A percentile compares a stretch with the other conserved stretches of the same genome.
Conservation (phyloP, 2,113 vertebrate genomes). For the Crocuta crocuta region DNA sequence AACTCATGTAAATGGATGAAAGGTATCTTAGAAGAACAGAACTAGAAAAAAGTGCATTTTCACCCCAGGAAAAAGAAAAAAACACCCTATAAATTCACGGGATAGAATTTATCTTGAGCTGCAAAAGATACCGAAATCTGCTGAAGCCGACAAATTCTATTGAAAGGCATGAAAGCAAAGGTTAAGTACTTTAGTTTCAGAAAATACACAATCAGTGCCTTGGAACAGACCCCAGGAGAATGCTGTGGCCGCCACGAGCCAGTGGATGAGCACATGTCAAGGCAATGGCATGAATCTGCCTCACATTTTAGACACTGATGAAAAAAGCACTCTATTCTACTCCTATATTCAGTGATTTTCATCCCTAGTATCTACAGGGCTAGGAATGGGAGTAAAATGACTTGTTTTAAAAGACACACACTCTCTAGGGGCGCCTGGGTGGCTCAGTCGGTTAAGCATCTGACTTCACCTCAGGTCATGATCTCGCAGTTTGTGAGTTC, state of each 20-base stretch:
- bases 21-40: not conserved
- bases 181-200: not conserved
- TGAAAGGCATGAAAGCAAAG: not conserved
- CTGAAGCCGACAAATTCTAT: not conserved
- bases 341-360: not conserved
- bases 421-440: not conserved
- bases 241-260: rapidly evolving
- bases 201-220: not conserved
- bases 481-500: too few species aligned
- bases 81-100: not conserved
- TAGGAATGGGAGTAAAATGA: not conserved
- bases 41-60: not conserved
- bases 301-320: not conserved
- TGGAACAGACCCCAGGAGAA: not conserved
- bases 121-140: not conserved
- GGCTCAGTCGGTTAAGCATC: too few species aligned
- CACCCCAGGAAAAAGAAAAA: not conserved
- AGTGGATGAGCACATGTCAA: not conserved
- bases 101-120: not conserved
- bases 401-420: not conserved
- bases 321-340: not conserved
- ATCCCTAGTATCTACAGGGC: not conserved
- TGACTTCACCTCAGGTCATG: too few species aligned
- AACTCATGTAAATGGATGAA: not conserved
- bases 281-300: not conserved